Conservation (phyloP, 2,888 invertebrate genomes). For the Polydrusus tereticollis region DNA sequence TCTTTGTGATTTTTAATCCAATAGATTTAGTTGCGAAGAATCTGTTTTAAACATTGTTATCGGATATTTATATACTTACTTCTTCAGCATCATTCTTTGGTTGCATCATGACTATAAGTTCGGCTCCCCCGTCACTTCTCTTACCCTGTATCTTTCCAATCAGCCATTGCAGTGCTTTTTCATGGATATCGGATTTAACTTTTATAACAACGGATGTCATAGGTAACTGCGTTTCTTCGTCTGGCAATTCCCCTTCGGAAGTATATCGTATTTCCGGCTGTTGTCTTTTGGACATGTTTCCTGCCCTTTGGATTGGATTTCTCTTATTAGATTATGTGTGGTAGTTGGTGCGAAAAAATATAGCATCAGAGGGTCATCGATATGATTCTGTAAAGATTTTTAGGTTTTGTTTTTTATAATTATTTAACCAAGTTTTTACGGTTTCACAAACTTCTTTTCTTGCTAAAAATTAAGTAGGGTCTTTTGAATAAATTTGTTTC, state of each 20-base stretch:
- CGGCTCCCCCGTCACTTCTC: slow-evolving; percentile 71
- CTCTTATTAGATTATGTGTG: slow-evolving; percentile 8
- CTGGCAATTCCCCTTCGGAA: slow-evolving; percentile 53
- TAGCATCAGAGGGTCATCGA: background rate
- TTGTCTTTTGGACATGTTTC: slow-evolving; percentile 58
- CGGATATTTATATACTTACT: slow-evolving; percentile 51
- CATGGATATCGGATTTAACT: slow-evolving; percentile 66
- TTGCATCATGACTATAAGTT: slow-evolving; percentile 70
- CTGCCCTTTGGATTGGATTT: slow-evolving; percentile 45
- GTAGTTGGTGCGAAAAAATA: background rate
- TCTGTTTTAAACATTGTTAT: too few species aligned
- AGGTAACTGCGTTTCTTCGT: slow-evolving; percentile 63
- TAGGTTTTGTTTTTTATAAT: background rate
- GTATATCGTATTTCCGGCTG: slow-evolving; percentile 48
- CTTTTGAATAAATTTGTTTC: too few species aligned
- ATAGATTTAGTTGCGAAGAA: too few species aligned
- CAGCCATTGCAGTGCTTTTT: slow-evolving; percentile 69
- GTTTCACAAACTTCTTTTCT: too few species aligned
- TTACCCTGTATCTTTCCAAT: slow-evolving; percentile 70
- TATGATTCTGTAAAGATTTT: background rate
- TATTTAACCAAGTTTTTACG: background rate
- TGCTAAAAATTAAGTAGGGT: too few species aligned
- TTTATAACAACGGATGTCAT: slow-evolving; percentile 69
- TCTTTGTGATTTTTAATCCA: too few species aligned
- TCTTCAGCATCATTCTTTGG: slow-evolving; percentile 43